Conservation (phyloP, 2,888 invertebrate genomes). For the Caradrina kadenii region DNA sequence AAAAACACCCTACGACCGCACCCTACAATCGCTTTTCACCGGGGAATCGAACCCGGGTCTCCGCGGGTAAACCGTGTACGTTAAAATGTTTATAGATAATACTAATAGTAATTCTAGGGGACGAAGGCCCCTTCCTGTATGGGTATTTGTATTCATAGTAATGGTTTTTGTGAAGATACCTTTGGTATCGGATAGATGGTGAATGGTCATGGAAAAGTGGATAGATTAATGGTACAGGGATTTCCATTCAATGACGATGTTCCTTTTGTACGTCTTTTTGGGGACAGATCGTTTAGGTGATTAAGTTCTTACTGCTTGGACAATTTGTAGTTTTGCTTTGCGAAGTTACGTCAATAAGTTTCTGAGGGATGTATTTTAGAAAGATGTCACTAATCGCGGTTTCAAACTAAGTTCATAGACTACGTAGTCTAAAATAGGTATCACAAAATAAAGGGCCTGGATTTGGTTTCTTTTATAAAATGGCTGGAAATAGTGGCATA, state of each 20-base stretch:
- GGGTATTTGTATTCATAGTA: conserved; percentile 85
- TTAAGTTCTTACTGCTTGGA: conserved; percentile 54
- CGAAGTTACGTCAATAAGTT: conserved; percentile 31
- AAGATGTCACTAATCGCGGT: not conserved
- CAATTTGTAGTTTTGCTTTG: conserved; percentile 45
- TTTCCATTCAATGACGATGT: conserved; percentile 64
- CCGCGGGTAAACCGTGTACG: conserved; percentile 88
- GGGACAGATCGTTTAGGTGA: conserved; percentile 61
- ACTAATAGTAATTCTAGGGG: conserved; percentile 87
- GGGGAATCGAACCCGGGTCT: conserved; percentile 85
- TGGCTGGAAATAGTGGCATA: not conserved
- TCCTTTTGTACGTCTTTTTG: conserved; percentile 67
- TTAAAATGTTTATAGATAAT: conserved; percentile 91
- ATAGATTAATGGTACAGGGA: conserved; percentile 69
- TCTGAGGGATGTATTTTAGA: not conserved
- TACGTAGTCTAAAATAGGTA: not conserved
- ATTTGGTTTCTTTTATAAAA: not conserved
- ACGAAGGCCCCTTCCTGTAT: conserved; percentile 74
- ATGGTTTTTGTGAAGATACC: conserved; percentile 81
- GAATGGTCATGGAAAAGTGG: conserved; percentile 75
- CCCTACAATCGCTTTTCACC: conserved; percentile 83
- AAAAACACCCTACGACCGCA: conserved; percentile 80
- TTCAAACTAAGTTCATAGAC: not conserved
- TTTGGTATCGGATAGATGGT: conserved; percentile 76
- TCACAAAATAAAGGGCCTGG: no score